Conservation (phyloP, 2,797 vertebrate species). For the Steatocranus sp. region DNA sequence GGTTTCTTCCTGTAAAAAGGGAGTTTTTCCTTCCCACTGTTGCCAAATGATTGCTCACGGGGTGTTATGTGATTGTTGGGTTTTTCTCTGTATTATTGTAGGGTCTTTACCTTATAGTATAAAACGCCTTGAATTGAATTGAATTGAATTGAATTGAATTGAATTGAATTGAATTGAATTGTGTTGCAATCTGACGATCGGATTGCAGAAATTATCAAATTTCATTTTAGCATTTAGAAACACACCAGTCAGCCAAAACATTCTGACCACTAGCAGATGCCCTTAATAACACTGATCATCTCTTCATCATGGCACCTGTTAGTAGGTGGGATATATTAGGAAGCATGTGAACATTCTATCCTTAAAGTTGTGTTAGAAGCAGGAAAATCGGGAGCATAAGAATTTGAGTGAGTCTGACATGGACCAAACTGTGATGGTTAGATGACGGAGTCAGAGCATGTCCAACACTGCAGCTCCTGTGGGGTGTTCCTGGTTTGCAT, state of each 20-base stretch:
- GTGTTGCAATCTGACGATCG: neutral
- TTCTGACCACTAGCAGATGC: neutral
- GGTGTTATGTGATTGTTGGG: neutral
- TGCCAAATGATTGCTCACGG: neutral
- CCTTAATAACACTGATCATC: neutral
- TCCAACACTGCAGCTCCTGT: neutral
- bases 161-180: neutral
- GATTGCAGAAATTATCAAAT: neutral
- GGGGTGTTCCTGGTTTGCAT: neutral
- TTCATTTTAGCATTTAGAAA: neutral
- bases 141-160: neutral
- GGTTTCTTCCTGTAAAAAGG: neutral
- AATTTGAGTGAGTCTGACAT: neutral
- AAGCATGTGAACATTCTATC: neutral
- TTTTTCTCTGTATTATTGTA: neutral
- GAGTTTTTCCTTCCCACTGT: neutral
- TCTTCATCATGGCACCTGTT: neutral
- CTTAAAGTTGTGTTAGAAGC: neutral
- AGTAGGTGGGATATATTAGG: neutral
- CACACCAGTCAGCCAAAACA: neutral
- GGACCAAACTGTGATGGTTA: neutral
- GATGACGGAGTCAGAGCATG: neutral
- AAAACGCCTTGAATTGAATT: neutral
- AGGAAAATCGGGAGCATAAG: neutral
- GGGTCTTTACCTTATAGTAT: neutral